phyloP scores from a whole-genome alignment of 2,888 invertebrate genomes.

The Pyrrhosoma nymphula region DNA sequence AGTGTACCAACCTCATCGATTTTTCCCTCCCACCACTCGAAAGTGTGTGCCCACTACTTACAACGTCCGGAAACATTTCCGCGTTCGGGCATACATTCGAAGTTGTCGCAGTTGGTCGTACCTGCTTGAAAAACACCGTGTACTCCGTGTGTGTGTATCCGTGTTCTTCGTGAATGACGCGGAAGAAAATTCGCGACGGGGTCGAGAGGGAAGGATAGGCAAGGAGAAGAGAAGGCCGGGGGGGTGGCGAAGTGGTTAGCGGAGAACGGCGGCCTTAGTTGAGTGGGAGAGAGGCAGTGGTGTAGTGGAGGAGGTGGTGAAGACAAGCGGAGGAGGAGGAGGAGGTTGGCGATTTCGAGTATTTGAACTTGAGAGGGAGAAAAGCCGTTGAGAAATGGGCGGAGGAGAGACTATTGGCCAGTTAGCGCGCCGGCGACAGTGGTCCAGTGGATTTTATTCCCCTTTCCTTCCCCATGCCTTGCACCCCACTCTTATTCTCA shows the following conservation, averaged over 20 bases:
- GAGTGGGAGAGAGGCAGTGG: not conserved
- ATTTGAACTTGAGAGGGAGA: slow-evolving; percentile 65
- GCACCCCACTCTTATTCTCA: not conserved
- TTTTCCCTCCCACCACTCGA: not conserved
- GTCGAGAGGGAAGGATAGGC: not conserved
- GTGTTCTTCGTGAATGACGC: slow-evolving; percentile 34
- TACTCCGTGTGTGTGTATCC: too few species aligned
- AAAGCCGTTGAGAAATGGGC: slow-evolving; percentile 66
- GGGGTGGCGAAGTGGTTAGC: not conserved
- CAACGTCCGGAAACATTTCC: not conserved
- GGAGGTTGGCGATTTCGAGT: slow-evolving; percentile 54
- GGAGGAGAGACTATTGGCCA: slow-evolving; percentile 64
- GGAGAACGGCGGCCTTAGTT: slow-evolving; percentile 10
- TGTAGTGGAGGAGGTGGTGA: not conserved
- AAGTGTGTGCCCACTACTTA: not conserved
- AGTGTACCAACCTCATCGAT: slow-evolving; percentile 26
- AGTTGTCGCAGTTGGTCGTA: not conserved
- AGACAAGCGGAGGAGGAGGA: not conserved
- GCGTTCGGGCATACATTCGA: not conserved
- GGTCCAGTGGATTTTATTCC: slow-evolving; percentile 58
- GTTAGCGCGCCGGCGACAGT: slow-evolving; percentile 44
- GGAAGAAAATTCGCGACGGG: slow-evolving; percentile 47
- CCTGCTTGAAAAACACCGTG: not conserved
- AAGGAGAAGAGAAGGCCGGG: not conserved
- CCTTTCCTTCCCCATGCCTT: not conserved